A percentile compares a stretch with the other conserved stretches of the same genome.
phyloP scores from a whole-genome alignment of 2,113 vertebrate genomes.

The Neodon shergylaensis region DNA sequence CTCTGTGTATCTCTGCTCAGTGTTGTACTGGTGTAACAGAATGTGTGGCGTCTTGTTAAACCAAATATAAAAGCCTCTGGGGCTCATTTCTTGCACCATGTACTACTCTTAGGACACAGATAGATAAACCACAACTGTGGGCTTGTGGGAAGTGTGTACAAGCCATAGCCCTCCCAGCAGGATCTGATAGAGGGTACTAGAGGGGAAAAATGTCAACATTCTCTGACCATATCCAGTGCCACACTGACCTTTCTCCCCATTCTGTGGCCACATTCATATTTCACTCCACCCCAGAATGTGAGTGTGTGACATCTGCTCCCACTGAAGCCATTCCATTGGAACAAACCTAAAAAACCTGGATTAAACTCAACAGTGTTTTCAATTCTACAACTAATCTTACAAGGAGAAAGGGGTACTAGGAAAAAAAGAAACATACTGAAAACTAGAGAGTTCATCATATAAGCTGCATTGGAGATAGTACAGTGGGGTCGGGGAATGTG shows the following conservation, averaged over 20 bases:
- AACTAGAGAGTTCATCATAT: neutral
- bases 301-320: neutral
- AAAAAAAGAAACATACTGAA: neutral
- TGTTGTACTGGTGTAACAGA: conserved; percentile 1
- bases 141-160: neutral
- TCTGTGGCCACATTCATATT: neutral
- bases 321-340: neutral
- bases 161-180: neutral
- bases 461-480: neutral
- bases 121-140: neutral
- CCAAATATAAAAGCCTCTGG: conserved; percentile 12
- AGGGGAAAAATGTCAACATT: neutral
- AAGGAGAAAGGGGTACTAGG: neutral
- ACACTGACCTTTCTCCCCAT: neutral
- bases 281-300: neutral
- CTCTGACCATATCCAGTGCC: neutral
- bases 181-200: neutral
- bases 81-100: neutral
- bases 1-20: neutral
- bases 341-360: neutral
- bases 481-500: neutral
- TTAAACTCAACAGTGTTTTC: neutral
- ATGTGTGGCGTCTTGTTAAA: neutral
- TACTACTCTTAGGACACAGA: neutral
- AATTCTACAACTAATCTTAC: neutral